Conservation (phyloP, 2,113 vertebrate species). For the Barbus barbus region DNA sequence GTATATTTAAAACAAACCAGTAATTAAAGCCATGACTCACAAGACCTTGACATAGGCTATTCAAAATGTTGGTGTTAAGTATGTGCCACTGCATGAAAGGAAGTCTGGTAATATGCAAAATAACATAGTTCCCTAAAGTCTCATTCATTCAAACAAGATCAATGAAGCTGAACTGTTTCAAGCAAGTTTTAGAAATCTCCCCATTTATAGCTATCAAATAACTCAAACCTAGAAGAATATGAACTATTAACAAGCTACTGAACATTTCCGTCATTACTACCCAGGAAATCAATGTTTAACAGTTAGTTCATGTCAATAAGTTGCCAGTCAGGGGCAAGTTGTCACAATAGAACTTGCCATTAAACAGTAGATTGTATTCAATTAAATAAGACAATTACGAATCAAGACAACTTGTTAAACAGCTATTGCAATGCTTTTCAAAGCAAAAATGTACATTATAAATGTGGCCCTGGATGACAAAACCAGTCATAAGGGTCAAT, state of each 20-base stretch:
- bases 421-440: background rate
- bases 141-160: background rate
- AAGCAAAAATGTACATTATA: too few relatives aligned
- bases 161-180: background rate
- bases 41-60: background rate
- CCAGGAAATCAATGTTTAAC: too few relatives aligned
- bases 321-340: background rate
- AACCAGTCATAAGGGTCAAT: too few relatives aligned
- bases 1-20: background rate
- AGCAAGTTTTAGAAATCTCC: background rate
- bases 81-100: background rate
- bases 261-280: background rate
- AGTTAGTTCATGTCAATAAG: background rate
- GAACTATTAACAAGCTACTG: background rate
- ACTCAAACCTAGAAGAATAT: background rate
- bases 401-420: background rate
- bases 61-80: background rate
- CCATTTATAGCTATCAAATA: background rate
- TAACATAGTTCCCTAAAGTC: background rate
- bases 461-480: too few relatives aligned
- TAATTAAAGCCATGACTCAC: background rate
- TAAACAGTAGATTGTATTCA: background rate
- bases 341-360: background rate
- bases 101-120: background rate
- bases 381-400: background rate